phyloP scores from a whole-genome alignment of 2,888 invertebrate genomes.

The Minunthozetes semirufus region DNA sequence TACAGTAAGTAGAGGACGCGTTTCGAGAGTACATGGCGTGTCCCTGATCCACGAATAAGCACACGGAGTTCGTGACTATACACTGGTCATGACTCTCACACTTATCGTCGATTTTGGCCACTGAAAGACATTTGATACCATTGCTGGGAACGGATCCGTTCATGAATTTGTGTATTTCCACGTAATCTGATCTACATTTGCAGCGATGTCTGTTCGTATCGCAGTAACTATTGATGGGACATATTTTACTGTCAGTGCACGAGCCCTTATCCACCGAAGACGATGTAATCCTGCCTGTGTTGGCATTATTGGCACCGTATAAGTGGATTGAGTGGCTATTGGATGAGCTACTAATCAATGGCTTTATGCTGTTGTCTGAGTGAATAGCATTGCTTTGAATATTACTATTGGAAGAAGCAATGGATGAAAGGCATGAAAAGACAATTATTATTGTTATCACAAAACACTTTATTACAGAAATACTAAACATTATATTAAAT shows the following conservation, averaged over 20 bases:
- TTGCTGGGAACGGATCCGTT: slow-evolving; percentile 4
- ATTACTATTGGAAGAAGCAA: neutral
- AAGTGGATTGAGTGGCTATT: neutral
- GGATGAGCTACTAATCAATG: neutral
- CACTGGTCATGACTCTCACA: slow-evolving; percentile 29
- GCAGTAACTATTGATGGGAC: slow-evolving; percentile 17
- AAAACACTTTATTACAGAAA: slow-evolving; percentile 14
- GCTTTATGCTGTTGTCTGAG: neutral
- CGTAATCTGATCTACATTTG: slow-evolving; percentile 9
- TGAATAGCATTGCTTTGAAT: neutral
- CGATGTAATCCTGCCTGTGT: neutral
- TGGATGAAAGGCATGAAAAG: slow-evolving; percentile 21
- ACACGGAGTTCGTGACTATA: slow-evolving; percentile 20
- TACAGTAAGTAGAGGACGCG: slow-evolving; percentile 4
- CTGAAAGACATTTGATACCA: neutral
- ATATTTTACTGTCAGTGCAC: neutral
- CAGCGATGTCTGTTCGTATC: slow-evolving; percentile 1
- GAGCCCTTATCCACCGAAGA: neutral
- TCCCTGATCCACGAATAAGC: neutral
- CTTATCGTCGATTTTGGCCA: slow-evolving; percentile 29
- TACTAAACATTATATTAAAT: slow-evolving; percentile 2
- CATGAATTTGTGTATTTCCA: slow-evolving; percentile 18
- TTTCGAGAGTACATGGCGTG: neutral
- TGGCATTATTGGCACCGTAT: neutral
- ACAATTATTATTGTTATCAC: slow-evolving; percentile 15